Conservation (phyloP, 2,797 vertebrate species). For the Dicrostonyx torquatus region DNA sequence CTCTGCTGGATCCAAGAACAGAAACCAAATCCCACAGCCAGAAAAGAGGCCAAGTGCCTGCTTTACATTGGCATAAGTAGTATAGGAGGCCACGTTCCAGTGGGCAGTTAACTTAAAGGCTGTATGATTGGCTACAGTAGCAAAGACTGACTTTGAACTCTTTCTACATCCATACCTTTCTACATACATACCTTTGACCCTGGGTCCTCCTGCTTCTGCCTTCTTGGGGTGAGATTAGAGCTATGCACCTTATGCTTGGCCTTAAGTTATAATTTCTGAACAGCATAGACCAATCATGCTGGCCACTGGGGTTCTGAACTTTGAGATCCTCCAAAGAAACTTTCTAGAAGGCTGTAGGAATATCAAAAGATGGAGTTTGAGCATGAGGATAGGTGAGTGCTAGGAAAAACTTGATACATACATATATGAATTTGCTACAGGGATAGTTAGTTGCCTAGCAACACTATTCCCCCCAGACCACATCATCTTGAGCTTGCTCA, state of each 20-base stretch:
- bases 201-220: neutral
- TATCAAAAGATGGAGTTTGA: neutral
- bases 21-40: too few relatives aligned
- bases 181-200: neutral
- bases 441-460: neutral
- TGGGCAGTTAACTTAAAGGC: too few relatives aligned
- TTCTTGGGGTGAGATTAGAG: neutral
- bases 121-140: neutral
- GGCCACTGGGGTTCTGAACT: neutral
- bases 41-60: too few relatives aligned
- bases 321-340: neutral
- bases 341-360: neutral
- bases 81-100: too few relatives aligned
- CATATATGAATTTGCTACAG: neutral
- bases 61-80: too few relatives aligned
- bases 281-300: neutral
- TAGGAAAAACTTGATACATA: neutral
- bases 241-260: neutral
- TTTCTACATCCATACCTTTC: neutral
- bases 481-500: neutral
- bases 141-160: neutral
- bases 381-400: too few relatives aligned
- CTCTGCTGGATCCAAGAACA: too few relatives aligned
- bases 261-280: neutral
- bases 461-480: neutral